Evolutionary conservation across 2,888 invertebrate species (phyloP), one percentile per base, ranked within the genome.

Genomic region (Hydropsyche betteni): DNA sequence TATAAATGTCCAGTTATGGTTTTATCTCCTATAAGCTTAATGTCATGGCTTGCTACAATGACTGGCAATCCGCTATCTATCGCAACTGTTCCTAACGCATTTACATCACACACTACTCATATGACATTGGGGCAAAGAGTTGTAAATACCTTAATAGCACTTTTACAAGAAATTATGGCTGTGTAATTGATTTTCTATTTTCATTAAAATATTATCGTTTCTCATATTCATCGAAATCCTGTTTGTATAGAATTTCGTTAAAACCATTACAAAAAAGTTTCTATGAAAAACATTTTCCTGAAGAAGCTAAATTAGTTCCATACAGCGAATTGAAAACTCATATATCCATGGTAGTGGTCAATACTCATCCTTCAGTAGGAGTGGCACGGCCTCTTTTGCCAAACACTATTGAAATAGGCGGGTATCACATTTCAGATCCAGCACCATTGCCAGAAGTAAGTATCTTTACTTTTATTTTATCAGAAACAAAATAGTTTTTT

Each of bases 1-100:
- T 79, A 69, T 44, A 36, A 79, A 53, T 79, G 79, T 68, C 79
- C 79, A 12, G 74, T 77, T 12, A 61, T 77, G 14, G 14, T 74
- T 2, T 38, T 79, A 38, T 78, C 79, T 53, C 74, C 79, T 10
- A 61, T 77, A 0, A 58, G 74, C n/a, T 33, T 78, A 69, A 76
- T 78, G 74, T 16, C 70, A 50, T 78, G 76, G 76, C 24, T 79
- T 24, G 75, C 79, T 14, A 68, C 53, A 12, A 6, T 68, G 10
- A 76, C 78, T 0, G 75, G 74, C n/a, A 79, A 77, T 61, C 79
- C 79, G 4, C 50, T 77, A 14, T 55, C 71, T 12, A 74, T 77
- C 1, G 78, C 71, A 5, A 75, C 74, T n/a, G 69, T 76, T 5
- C 79, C 79, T n/a, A 77, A 77, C 14, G 58, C 74, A 10, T 77